phyloP scores from a whole-genome alignment of 2,888 invertebrate species.

The Hydrotaea diabolus region DNA sequence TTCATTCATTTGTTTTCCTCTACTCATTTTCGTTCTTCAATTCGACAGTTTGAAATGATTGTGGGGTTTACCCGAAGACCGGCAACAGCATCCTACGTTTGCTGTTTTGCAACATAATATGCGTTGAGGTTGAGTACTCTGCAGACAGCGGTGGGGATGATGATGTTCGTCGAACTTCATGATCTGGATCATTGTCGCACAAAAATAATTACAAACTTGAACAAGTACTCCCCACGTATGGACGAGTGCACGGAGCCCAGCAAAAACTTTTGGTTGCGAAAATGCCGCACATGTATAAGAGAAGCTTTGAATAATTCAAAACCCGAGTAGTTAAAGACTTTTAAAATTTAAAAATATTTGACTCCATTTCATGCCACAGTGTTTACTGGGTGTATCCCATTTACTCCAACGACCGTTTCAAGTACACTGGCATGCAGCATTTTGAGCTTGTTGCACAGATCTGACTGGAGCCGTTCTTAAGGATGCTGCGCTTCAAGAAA shows the following conservation, averaged over 20 bases:
- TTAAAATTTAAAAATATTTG: no score
- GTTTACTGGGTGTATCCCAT: background rate
- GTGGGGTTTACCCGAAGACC: slow-evolving; percentile 42
- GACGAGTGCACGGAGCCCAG: background rate
- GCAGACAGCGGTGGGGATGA: slow-evolving; percentile 31
- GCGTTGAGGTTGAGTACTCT: slow-evolving; percentile 25
- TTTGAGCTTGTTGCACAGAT: background rate
- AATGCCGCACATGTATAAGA: no score
- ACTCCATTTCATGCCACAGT: background rate
- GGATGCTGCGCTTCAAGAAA: background rate
- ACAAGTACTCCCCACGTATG: background rate
- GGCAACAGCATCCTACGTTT: slow-evolving; percentile 51
- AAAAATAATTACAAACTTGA: background rate
- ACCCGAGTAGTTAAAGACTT: no score
- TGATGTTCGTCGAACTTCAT: slow-evolving; percentile 36
- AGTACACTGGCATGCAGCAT: background rate
- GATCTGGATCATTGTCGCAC: background rate
- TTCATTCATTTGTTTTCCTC: slow-evolving; percentile 26
- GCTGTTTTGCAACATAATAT: slow-evolving; percentile 53
- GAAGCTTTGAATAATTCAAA: no score
- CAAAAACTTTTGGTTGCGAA: background rate
- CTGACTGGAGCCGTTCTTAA: background rate
- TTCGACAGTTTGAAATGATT: slow-evolving; percentile 44
- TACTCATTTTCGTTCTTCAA: slow-evolving; percentile 29
- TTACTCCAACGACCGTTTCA: background rate